Conservation (phyloP, 2,888 invertebrate genomes). For the Rugalucina vietnamica region DNA sequence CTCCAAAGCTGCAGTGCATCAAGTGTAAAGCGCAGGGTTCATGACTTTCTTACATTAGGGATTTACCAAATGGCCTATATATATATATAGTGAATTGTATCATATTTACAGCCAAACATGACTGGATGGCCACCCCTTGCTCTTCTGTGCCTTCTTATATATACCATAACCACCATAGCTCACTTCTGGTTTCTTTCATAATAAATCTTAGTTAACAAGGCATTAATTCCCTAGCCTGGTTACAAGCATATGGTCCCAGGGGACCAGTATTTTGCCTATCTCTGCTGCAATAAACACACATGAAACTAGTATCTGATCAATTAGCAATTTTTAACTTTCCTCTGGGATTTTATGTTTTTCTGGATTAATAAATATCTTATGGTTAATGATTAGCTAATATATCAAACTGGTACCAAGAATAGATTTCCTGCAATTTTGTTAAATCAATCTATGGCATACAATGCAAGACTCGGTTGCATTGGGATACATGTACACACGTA, state of each 20-base stretch:
- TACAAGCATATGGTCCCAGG: background rate
- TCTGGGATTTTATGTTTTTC: background rate
- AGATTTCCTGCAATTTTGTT: too few species aligned
- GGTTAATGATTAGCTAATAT: too few species aligned
- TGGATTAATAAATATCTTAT: too few species aligned
- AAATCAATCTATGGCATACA: too few species aligned
- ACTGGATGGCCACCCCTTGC: too few species aligned
- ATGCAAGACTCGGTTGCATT: too few species aligned
- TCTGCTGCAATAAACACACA: background rate
- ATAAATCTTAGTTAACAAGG: background rate
- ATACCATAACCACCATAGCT: too few species aligned
- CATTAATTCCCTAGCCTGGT: background rate
- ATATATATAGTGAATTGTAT: background rate
- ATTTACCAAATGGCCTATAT: background rate
- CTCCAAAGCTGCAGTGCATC: background rate
- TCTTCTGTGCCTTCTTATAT: too few species aligned
- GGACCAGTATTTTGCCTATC: background rate
- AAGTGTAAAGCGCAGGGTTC: background rate
- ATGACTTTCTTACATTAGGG: background rate
- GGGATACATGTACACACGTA: too few species aligned
- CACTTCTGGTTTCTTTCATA: background rate
- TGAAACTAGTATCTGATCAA: conserved; percentile 3
- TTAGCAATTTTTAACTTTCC: background rate
- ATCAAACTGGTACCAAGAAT: too few species aligned
- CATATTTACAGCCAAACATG: too few species aligned